Percentiles rank a stretch among this genome's conserved stretches.
Evolutionary conservation across 1,140 invertebrate species (phyloP).

Genomic region (Psilanteris sp.): DNA sequence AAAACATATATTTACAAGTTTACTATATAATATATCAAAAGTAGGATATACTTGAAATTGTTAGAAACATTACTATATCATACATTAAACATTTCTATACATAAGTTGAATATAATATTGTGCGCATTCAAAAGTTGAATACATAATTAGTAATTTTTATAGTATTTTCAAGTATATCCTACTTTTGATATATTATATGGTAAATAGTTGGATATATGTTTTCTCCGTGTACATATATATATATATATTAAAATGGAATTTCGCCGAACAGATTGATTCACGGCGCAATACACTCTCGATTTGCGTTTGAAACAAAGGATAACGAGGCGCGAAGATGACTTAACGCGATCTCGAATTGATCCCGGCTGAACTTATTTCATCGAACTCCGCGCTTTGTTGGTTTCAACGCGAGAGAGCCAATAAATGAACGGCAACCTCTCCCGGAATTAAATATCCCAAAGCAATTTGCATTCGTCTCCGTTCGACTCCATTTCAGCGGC

Average conservation of each 20-base stretch:
- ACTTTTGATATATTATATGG: too few relatives aligned
- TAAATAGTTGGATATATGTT: too few relatives aligned
- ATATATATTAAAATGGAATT: slow-evolving; percentile 24
- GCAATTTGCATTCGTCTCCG: slow-evolving; percentile 71
- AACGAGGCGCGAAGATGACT: slow-evolving; percentile 77
- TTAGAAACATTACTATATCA: too few relatives aligned
- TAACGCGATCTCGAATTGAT: slow-evolving; percentile 75
- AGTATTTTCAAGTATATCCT: too few relatives aligned
- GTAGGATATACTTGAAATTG: too few relatives aligned
- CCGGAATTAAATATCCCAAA: slow-evolving; percentile 76
- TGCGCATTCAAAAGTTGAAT: too few relatives aligned
- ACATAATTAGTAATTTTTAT: too few relatives aligned
- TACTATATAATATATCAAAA: too few relatives aligned
- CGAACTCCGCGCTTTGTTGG: slow-evolving; percentile 63
- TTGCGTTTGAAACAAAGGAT: slow-evolving; percentile 73
- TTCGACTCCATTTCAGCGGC: slow-evolving; percentile 1
- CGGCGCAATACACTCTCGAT: slow-evolving; percentile 58
- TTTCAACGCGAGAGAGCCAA: slow-evolving; percentile 71
- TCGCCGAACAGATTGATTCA: slow-evolving; percentile 31
- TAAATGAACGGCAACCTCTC: slow-evolving; percentile 75
- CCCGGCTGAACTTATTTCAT: slow-evolving; percentile 73
- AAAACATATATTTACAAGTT: too few relatives aligned
- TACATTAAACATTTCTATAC: too few relatives aligned
- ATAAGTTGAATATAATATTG: too few relatives aligned
- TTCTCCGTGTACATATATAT: too few relatives aligned